Conservation (phyloP, 2,113 vertebrate genomes). For the Toxotes jaculatrix region DNA sequence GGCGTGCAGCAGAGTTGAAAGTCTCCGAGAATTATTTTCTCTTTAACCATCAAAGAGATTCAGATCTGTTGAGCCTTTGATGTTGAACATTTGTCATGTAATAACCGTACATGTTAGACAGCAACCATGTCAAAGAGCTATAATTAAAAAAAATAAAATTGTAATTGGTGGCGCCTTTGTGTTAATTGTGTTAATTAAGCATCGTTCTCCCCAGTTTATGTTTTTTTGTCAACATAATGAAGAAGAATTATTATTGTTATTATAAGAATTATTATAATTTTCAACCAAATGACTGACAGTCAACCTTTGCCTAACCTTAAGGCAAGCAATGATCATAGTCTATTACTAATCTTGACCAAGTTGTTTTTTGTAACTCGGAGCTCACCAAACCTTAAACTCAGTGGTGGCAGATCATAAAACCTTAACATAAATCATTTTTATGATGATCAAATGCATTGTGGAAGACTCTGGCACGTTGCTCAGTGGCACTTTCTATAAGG, state of each 20-base stretch:
- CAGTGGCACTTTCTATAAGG: not conserved
- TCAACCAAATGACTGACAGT: not conserved
- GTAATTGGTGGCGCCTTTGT: not conserved
- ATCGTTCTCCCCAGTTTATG: not conserved
- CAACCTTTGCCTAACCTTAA: not conserved
- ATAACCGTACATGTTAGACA: constrained; percentile 2
- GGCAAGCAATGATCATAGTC: not conserved
- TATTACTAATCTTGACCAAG: not conserved
- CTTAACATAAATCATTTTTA: not conserved
- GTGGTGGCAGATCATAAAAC: not conserved
- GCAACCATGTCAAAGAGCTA: constrained; percentile 1
- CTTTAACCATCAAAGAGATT: constrained; percentile 44
- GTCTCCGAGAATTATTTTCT: constrained; percentile 46
- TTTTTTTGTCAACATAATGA: not conserved
- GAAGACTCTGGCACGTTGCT: not conserved
- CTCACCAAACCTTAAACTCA: not conserved
- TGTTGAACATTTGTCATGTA: constrained; percentile 46
- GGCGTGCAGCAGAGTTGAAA: constrained; percentile 46
- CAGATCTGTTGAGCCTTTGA: constrained; percentile 40
- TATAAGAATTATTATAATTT: too few species aligned
- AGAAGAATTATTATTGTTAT: too few species aligned
- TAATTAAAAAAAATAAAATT: not conserved
- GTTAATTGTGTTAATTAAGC: not conserved
- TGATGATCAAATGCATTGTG: not conserved
- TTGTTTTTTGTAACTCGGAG: not conserved